Percentiles rank a stretch among this genome's conserved stretches.
Conservation (phyloP, 2,888 invertebrate species). For the Sepiola atlantica region DNA sequence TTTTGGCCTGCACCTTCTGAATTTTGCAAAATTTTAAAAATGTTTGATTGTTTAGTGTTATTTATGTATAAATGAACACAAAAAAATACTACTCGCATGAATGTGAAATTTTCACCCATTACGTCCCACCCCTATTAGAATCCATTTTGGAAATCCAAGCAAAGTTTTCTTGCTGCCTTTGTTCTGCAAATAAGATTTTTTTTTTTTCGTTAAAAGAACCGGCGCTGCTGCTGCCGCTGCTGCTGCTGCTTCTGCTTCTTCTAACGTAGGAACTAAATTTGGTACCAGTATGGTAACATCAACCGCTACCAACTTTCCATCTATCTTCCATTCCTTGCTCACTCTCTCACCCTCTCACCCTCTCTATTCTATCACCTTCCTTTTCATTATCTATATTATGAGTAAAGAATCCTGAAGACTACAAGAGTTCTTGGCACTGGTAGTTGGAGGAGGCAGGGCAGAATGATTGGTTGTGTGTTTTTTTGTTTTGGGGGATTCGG, state of each 20-base stretch:
- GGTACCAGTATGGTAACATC: background rate
- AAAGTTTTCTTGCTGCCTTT: background rate
- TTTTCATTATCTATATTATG: background rate
- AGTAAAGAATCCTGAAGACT: background rate
- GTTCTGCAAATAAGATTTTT: background rate
- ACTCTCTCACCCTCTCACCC: background rate
- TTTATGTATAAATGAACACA: too few species aligned
- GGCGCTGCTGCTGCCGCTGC: background rate
- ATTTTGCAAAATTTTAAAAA: too few species aligned
- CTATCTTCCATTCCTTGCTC: background rate
- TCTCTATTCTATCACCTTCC: background rate
- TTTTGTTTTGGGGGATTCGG: background rate
- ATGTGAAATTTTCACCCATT: too few species aligned
- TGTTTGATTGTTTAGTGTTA: too few species aligned
- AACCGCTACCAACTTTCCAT: background rate
- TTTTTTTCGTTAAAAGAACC: background rate
- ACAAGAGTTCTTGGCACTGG: background rate
- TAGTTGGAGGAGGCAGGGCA: slow-evolving; percentile 12
- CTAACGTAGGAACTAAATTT: background rate
- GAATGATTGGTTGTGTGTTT: background rate
- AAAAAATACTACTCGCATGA: too few species aligned
- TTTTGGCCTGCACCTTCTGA: too few species aligned
- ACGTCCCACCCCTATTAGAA: too few species aligned
- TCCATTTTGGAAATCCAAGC: background rate
- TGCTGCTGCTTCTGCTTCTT: background rate